phyloP scores from a whole-genome alignment of 1,140 invertebrate species.

The Littorina saxatilis region DNA sequence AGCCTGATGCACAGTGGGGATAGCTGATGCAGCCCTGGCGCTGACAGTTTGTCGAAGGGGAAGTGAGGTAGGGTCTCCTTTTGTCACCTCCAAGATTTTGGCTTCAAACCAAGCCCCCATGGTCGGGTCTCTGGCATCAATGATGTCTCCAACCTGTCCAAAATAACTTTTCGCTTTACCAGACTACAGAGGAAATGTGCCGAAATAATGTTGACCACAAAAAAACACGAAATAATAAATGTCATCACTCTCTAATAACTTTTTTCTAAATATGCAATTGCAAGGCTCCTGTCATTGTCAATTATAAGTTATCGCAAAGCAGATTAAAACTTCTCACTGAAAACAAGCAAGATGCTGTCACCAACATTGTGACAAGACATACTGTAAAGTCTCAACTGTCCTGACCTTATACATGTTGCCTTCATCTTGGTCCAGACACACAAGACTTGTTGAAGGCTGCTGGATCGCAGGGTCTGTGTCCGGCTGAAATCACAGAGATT shows the following conservation, averaged over 20 bases:
- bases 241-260: no score
- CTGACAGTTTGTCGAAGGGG: not conserved
- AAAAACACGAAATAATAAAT: no score
- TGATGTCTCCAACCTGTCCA: conserved; percentile 80
- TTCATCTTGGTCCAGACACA: conserved; percentile 23
- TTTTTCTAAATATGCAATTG: no score
- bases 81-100: conserved; percentile 73
- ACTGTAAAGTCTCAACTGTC: no score
- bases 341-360: not conserved
- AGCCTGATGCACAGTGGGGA: not conserved
- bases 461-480: not conserved
- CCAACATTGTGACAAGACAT: no score
- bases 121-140: conserved; percentile 81
- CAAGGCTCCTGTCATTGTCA: no score
- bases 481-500: no score
- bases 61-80: not conserved
- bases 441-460: not conserved
- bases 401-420: conserved; percentile 28
- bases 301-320: no score
- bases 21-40: not conserved
- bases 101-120: conserved; percentile 78
- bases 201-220: no score
- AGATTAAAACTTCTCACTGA: not conserved
- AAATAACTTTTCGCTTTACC: no score
- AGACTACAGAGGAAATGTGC: no score